Percentiles rank a stretch among this genome's conserved stretches.
These are phyloP conservation scores for Phacellophora camtschatica DNA, from an alignment of 30 jellyfish, hydroid and myxozoan genomes.

Conservation along the genomic window DNA sequence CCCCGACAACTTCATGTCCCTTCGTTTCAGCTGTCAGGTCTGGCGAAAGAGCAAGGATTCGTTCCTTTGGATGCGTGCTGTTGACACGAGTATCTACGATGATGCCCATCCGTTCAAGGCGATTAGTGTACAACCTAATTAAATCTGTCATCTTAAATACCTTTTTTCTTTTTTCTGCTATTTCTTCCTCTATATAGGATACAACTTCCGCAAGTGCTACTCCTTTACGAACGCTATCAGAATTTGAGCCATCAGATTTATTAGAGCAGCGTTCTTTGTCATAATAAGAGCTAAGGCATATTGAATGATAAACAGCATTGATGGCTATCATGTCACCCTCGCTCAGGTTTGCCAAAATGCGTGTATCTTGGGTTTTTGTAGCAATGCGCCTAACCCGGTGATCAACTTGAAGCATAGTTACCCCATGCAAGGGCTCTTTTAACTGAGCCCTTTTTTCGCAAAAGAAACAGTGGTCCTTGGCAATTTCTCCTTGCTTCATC, in stretches of 20 bases:
- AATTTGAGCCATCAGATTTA: neutral
- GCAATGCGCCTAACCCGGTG: neutral
- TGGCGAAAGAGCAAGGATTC: neutral
- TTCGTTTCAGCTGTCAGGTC: constrained; percentile 9
- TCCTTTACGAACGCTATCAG: neutral
- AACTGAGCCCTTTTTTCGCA: neutral
- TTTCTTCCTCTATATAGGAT: neutral
- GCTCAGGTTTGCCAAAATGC: neutral
- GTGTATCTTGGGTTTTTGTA: neutral
- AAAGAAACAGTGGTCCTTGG: neutral
- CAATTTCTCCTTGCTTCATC: no score
- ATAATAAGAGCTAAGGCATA: neutral
- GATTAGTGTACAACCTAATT: neutral
- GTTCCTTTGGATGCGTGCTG: constrained; percentile 30
- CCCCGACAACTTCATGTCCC: no score
- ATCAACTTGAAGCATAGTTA: neutral
- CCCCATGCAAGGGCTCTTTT: neutral
- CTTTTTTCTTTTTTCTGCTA: neutral
- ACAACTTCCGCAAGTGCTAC: constrained; percentile 9
- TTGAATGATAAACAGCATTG: neutral
- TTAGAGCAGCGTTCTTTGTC: neutral
- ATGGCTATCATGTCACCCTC: neutral
- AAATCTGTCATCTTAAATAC: neutral
- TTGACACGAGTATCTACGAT: neutral
- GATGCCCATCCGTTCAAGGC: neutral